These are phyloP conservation scores for Meteorus sp. DNA, from an alignment of 1,140 invertebrate genomes.

Conservation along the genomic window DNA sequence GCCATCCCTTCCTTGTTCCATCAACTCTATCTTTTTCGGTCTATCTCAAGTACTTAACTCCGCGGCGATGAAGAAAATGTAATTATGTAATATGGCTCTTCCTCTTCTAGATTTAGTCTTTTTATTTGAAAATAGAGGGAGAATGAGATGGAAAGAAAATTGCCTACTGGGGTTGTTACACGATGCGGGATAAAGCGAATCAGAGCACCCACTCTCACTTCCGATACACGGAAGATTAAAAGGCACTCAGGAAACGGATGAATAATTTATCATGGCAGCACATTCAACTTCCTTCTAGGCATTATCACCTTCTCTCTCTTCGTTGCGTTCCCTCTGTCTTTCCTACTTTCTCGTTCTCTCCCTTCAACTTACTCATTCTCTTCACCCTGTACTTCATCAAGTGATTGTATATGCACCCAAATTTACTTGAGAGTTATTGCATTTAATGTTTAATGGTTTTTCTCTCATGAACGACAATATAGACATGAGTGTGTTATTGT, in stretches of 20 bases:
- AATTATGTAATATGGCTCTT: conserved; percentile 15
- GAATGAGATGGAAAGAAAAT: conserved; percentile 7
- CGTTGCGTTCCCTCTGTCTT: not conserved
- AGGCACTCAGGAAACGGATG: conserved; percentile 22
- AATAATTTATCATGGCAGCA: conserved; percentile 20
- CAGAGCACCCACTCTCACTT: conserved; percentile 18
- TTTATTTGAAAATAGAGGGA: not conserved
- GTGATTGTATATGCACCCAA: too few relatives aligned
- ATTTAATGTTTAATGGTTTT: too few relatives aligned
- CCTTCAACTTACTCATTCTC: too few relatives aligned
- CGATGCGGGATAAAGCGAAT: conserved; percentile 14
- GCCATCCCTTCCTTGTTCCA: not conserved
- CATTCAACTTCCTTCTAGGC: conserved; percentile 15
- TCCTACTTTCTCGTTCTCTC: conserved; percentile 1
- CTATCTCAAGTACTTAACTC: conserved; percentile 12
- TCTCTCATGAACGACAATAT: too few relatives aligned
- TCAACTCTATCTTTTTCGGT: not conserved
- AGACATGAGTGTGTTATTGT: too few relatives aligned
- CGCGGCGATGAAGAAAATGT: conserved; percentile 12
- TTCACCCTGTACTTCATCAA: too few relatives aligned
- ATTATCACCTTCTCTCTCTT: conserved; percentile 4
- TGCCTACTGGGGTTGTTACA: not conserved
- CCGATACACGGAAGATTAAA: conserved; percentile 21
- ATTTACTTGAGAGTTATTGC: conserved; percentile 10
- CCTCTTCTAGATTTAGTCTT: not conserved